phyloP scores from a whole-genome alignment of 1,140 invertebrate species.

The Coboldia fuscipes region DNA sequence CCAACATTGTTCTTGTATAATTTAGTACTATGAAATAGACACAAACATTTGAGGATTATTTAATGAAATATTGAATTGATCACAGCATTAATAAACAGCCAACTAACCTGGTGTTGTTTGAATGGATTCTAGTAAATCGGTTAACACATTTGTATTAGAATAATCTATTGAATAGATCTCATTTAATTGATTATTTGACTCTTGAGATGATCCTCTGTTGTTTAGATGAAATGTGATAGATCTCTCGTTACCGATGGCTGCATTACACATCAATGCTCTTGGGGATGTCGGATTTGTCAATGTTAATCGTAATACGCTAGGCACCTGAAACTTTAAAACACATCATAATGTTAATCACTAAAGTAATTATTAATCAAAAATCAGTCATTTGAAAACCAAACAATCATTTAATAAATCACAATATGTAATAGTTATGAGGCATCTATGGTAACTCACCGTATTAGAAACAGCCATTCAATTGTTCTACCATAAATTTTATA shows the following conservation, averaged over 20 bases:
- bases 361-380: too few species aligned
- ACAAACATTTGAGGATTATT: too few species aligned
- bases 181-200: slow-evolving; percentile 20
- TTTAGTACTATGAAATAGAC: too few species aligned
- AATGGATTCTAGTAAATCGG: slow-evolving; percentile 20
- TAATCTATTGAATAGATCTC: slow-evolving; percentile 27
- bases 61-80: not conserved
- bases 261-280: slow-evolving; percentile 34
- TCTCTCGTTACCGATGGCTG: slow-evolving; percentile 29
- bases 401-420: too few species aligned
- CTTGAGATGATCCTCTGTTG: slow-evolving; percentile 23
- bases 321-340: slow-evolving; percentile 17
- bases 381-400: too few species aligned
- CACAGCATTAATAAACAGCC: not conserved
- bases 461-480: too few species aligned
- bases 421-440: too few species aligned
- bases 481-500: too few species aligned
- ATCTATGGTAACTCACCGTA: too few species aligned
- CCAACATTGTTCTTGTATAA: not conserved
- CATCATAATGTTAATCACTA: too few species aligned
- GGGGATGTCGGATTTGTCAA: slow-evolving; percentile 27
- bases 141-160: slow-evolving; percentile 29
- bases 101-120: slow-evolving; percentile 12
- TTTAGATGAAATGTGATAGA: slow-evolving; percentile 28
- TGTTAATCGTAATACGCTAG: slow-evolving; percentile 24